Percentiles rank a stretch among this genome's conserved stretches.
Evolutionary conservation across 2,113 vertebrate genomes (phyloP).

Genomic region (Rhinoderma darwinii): DNA sequence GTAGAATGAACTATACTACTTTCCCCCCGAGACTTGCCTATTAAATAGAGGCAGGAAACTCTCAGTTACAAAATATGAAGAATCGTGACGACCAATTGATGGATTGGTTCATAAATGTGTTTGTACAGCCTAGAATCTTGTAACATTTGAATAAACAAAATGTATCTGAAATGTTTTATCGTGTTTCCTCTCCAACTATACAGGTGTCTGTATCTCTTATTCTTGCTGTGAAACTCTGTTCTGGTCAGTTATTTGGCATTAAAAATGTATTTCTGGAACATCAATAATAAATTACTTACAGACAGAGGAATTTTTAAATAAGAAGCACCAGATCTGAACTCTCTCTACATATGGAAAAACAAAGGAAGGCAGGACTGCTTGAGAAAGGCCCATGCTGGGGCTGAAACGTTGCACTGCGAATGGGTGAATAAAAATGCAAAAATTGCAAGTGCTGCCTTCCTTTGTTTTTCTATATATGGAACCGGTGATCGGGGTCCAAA

Average conservation of each 20-base stretch:
- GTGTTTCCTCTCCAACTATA: not conserved
- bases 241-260: not conserved
- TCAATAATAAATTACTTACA: not conserved
- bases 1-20: not conserved
- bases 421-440: no score
- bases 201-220: not conserved
- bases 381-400: no score
- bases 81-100: not conserved
- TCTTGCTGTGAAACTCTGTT: not conserved
- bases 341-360: not conserved
- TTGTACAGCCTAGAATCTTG: not conserved
- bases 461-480: no score
- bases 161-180: not conserved
- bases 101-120: not conserved
- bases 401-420: no score
- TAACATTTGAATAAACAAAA: not conserved
- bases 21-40: not conserved
- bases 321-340: not conserved
- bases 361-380: no score
- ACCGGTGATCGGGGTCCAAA: no score
- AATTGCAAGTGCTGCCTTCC: no score
- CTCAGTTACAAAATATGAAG: not conserved
- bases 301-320: not conserved
- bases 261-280: not conserved
- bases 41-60: not conserved